These are phyloP conservation scores for Carpatolechia fugitivella DNA, from an alignment of 2,888 invertebrate species.

Conservation along the genomic window DNA sequence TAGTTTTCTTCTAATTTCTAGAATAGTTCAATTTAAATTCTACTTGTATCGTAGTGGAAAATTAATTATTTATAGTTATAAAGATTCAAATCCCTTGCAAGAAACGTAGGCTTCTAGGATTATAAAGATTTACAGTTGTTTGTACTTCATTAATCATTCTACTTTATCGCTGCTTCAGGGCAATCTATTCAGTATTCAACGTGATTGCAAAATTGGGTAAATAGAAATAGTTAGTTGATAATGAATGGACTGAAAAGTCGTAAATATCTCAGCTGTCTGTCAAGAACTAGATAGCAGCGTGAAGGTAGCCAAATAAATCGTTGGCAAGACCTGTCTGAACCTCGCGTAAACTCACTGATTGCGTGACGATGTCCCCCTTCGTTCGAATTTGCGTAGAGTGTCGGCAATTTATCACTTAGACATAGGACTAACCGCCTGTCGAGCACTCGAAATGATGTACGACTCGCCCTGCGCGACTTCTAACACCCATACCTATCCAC, in stretches of 20 bases:
- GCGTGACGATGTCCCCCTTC: slow-evolving; percentile 69
- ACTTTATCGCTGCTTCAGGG: no score
- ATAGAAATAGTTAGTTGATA: no score
- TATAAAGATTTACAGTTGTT: no score
- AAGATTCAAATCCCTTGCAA: no score
- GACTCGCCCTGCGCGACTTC: slow-evolving; percentile 37
- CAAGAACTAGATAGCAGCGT: neutral
- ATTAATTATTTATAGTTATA: no score
- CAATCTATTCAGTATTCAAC: no score
- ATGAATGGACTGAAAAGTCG: neutral
- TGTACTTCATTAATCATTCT: no score
- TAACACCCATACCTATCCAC: slow-evolving; percentile 38
- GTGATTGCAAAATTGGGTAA: no score
- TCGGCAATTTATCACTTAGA: slow-evolving; percentile 77
- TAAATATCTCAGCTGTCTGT: neutral
- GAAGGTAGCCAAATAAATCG: neutral
- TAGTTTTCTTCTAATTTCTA: no score
- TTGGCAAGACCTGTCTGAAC: slow-evolving; percentile 56
- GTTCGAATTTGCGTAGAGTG: slow-evolving; percentile 69
- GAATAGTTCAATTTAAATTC: no score
- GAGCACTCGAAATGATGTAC: slow-evolving; percentile 58
- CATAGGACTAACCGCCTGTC: slow-evolving; percentile 63
- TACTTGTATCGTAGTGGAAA: no score
- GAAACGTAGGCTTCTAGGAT: no score
- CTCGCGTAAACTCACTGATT: slow-evolving; percentile 68